Evolutionary conservation across 2,113 vertebrate species (phyloP), one percentile per base, ranked within the genome.

Genomic region (Oreotrochilus melanogaster): DNA sequence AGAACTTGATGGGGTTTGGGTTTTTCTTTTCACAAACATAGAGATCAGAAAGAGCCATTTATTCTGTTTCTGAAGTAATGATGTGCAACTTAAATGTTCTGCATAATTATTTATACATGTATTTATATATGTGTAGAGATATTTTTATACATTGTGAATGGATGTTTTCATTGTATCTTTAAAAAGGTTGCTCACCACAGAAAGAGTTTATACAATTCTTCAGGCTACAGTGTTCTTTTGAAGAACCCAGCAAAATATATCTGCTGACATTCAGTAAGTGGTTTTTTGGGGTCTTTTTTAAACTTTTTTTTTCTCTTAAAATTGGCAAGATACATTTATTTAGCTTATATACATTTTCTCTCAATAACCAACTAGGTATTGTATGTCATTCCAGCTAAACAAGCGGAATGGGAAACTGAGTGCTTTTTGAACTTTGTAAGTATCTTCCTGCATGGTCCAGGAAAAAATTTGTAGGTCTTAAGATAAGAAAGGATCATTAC

Each of bases 11-110:
- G 58, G 79, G 89, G 28, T 67, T 93, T 94, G n/a, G 19, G 30
- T n/a, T 28, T 27, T 53, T 94, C 91, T 96, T 86, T 88, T 94
- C 82, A 90, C 47, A 64, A 97, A 80, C 80, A 39, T 48, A 92
- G 81, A 92, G 95, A 96, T 97, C 97, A 98, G 97, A 97, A 95
- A 30, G 96, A 94, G 74, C 56, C 91, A 91, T 95, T 97, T 80
- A 37, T 93, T 94, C 64, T 84, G 86, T 93, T 97, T 89, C 53
- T 86, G 45, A 97, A 94, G 88, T 95, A 97, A 97, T 96, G 92
- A 97, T 50, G 89, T 95, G 85, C 65, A 45, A 78, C 14, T 54
- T 25, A 43, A 47, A 96, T 56, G 75, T 54, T 95, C 94, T 96
- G 89, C 74, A 61, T 61, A 76, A 78, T 65, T 60, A 19, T 53